A percentile compares a stretch with the other conserved stretches of the same genome.
Conservation (phyloP, 2,888 invertebrate genomes). For the Plagodis pulveraria region DNA sequence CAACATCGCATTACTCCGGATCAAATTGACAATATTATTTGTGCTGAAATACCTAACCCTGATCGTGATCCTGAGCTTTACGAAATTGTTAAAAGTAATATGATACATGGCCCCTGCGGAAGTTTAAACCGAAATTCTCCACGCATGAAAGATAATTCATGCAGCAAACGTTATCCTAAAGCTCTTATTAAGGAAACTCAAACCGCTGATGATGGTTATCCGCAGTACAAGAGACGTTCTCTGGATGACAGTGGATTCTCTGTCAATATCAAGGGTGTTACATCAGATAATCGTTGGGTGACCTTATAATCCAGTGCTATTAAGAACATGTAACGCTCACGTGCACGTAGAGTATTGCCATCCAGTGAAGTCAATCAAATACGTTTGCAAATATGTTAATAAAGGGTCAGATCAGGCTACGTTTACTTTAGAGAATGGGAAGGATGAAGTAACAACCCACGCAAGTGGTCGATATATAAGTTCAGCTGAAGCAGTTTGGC, state of each 20-base stretch:
- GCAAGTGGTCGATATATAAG: constrained; percentile 36
- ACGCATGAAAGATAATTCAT: constrained; percentile 40
- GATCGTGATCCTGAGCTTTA: constrained; percentile 28
- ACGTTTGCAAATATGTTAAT: constrained; percentile 40
- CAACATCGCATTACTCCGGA: constrained; percentile 31
- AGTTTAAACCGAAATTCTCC: constrained; percentile 31
- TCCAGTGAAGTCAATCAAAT: constrained; percentile 33
- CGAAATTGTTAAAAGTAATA: constrained; percentile 38
- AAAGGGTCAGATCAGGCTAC: constrained; percentile 38
- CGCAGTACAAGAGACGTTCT: constrained; percentile 40
- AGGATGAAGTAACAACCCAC: neutral
- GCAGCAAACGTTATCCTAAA: constrained; percentile 41
- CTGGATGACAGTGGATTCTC: constrained; percentile 37
- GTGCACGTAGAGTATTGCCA: constrained; percentile 34
- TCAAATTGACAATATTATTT: constrained; percentile 40
- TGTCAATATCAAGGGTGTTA: constrained; percentile 12
- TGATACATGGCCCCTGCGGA: constrained; percentile 47
- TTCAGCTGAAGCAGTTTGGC: constrained; percentile 36
- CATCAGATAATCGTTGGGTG: constrained; percentile 34
- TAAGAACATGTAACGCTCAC: constrained; percentile 33
- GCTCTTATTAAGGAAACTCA: constrained; percentile 32
- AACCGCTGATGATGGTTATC: constrained; percentile 38
- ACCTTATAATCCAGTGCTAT: constrained; percentile 36
- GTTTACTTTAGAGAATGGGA: constrained; percentile 1
- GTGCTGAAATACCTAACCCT: constrained; percentile 42